Conservation (phyloP, 1,140 invertebrate genomes). For the Magallana ariakensis region DNA sequence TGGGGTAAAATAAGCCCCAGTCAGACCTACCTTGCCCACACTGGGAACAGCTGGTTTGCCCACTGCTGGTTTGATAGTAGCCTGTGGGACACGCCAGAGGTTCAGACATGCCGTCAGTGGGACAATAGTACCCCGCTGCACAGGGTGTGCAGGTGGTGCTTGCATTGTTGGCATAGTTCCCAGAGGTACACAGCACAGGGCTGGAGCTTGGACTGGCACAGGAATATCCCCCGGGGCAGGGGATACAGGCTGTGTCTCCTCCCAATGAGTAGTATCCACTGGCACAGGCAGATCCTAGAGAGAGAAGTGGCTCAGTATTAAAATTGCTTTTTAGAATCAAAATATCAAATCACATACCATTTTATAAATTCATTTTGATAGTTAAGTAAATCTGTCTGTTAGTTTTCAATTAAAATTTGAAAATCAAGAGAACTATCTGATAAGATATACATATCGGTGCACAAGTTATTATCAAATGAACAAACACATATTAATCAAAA, state of each 20-base stretch:
- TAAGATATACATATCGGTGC: no score
- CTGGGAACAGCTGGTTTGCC: slow-evolving; percentile 68
- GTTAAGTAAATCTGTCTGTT: no score
- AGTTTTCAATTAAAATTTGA: no score
- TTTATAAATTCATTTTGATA: no score
- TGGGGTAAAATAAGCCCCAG: no score
- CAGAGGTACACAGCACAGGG: slow-evolving; percentile 68
- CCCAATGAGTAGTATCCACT: slow-evolving; percentile 67
- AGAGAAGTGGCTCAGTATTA: neutral
- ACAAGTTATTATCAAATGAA: no score
- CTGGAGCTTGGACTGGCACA: slow-evolving; percentile 58
- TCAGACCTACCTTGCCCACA: slow-evolving; percentile 69
- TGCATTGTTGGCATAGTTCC: slow-evolving; percentile 65
- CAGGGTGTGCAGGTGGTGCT: slow-evolving; percentile 67
- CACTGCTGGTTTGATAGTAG: slow-evolving; percentile 69
- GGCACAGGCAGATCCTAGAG: slow-evolving; percentile 50
- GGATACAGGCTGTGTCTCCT: slow-evolving; percentile 64
- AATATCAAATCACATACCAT: no score
- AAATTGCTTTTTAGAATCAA: no score
- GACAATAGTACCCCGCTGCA: slow-evolving; percentile 67
- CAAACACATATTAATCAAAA: no score
- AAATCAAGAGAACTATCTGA: no score
- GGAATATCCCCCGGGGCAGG: slow-evolving; percentile 69
- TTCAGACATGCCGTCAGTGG: slow-evolving; percentile 62
- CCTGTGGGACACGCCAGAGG: slow-evolving; percentile 66